Percentiles rank a stretch among this genome's conserved stretches.
Evolutionary conservation across 2,888 invertebrate species (phyloP).

Genomic region (Stegana nigrithorax): DNA sequence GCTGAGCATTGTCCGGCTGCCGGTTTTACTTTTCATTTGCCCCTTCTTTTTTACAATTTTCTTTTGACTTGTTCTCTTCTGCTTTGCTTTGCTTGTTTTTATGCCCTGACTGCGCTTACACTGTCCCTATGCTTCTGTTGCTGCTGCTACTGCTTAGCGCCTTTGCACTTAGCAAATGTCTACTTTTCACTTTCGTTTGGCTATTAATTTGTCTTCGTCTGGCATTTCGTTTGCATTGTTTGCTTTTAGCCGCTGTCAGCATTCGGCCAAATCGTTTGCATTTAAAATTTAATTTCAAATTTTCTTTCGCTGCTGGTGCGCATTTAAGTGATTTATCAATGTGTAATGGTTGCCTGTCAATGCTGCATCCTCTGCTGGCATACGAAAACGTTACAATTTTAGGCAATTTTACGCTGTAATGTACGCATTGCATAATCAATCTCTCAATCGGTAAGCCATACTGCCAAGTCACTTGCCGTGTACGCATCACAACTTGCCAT

Average conservation of each 20-base stretch:
- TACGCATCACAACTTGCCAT: no score
- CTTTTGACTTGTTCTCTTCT: constrained; percentile 2
- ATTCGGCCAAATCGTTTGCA: constrained; percentile 5
- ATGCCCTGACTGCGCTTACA: neutral
- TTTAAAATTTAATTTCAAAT: constrained; percentile 1
- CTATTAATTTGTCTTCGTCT: constrained; percentile 6
- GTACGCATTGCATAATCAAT: no score
- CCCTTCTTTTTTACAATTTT: constrained; percentile 1
- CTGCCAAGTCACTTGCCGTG: no score
- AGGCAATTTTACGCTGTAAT: no score
- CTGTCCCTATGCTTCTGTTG: neutral
- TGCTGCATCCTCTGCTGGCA: no score
- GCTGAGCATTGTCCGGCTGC: constrained; percentile 39
- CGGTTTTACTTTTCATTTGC: no score
- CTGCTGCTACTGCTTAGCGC: neutral
- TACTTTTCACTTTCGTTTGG: neutral
- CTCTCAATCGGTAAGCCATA: no score
- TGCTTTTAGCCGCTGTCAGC: neutral
- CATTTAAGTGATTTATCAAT: no score
- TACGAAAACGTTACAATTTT: no score
- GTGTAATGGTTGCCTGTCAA: no score
- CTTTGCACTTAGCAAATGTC: neutral
- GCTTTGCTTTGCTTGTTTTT: neutral
- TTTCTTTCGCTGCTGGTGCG: no score
- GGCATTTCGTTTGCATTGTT: constrained; percentile 9